phyloP scores from a whole-genome alignment of 2,888 invertebrate species.

The Monochamus alternatus region DNA sequence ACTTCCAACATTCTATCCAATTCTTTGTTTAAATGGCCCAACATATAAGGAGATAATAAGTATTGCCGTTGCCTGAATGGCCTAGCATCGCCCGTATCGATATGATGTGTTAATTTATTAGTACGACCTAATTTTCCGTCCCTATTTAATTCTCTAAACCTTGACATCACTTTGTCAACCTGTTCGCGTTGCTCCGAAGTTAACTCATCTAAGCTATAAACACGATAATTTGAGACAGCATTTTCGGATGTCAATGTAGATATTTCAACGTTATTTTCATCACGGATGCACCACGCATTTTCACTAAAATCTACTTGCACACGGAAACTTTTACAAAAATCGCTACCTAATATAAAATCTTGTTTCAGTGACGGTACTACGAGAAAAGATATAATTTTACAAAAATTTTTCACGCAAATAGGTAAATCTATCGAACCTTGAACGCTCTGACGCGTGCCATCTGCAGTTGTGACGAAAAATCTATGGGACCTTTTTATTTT shows the following conservation, averaged over 20 bases:
- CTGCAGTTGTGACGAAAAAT: conserved; percentile 28
- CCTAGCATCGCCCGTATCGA: conserved; percentile 30
- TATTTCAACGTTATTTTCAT: background rate
- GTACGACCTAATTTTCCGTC: conserved; percentile 17
- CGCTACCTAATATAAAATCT: conserved; percentile 34
- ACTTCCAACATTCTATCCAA: conserved; percentile 31
- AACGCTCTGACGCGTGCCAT: conserved; percentile 27
- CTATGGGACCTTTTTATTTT: background rate
- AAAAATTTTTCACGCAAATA: conserved; percentile 11
- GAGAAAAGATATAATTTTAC: conserved; percentile 19
- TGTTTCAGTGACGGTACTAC: conserved; percentile 32
- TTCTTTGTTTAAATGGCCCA: conserved; percentile 29
- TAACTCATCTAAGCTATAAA: background rate
- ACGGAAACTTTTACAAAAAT: conserved; percentile 34
- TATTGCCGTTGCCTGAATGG: conserved; percentile 33
- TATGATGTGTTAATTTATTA: conserved; percentile 24
- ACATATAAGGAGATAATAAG: conserved; percentile 37
- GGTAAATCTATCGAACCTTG: conserved; percentile 25
- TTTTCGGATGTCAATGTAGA: background rate
- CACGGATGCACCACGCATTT: conserved; percentile 18
- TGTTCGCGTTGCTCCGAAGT: background rate
- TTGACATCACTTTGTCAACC: background rate
- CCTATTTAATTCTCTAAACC: background rate
- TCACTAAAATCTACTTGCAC: conserved; percentile 30
- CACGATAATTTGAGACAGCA: background rate